Evolutionary conservation across 2,888 invertebrate genomes (phyloP).

Genomic region (Podabrus alpinus): DNA sequence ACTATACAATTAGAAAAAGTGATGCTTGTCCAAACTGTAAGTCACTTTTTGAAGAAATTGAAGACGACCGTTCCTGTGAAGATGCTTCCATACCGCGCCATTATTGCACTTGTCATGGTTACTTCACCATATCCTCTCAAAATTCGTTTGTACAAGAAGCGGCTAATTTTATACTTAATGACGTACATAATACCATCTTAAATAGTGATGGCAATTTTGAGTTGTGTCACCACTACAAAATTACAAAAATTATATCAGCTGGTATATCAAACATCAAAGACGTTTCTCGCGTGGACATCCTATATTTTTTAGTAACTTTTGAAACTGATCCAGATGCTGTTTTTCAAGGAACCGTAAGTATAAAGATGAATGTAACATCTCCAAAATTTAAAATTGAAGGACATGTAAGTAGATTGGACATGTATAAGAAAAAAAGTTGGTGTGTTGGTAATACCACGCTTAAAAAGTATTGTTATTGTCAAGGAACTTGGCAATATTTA

Average conservation of each 20-base stretch:
- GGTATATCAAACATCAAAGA: not conserved
- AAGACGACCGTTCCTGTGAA: conserved; percentile 65
- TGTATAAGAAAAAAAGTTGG: not conserved
- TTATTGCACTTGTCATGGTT: conserved; percentile 75
- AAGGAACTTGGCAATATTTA: not conserved
- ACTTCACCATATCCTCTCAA: conserved; percentile 56
- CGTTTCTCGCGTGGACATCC: not conserved
- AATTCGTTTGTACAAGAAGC: conserved; percentile 60
- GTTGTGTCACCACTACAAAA: conserved; percentile 46
- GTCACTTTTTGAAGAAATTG: conserved; percentile 64
- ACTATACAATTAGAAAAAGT: conserved; percentile 45
- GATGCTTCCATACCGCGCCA: conserved; percentile 70
- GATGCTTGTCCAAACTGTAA: conserved; percentile 67
- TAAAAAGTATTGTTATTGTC: not conserved
- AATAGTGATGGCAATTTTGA: conserved; percentile 17
- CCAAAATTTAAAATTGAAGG: not conserved
- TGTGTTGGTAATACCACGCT: not conserved
- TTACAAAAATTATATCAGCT: conserved; percentile 42
- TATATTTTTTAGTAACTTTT: not conserved
- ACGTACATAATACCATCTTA: conserved; percentile 31
- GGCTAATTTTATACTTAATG: conserved; percentile 56
- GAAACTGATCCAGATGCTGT: not conserved
- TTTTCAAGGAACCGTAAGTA: not conserved
- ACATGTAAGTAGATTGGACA: not conserved
- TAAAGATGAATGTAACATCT: not conserved